Conservation (phyloP, 2,888 invertebrate genomes). For the Chymomyza procnemis region DNA sequence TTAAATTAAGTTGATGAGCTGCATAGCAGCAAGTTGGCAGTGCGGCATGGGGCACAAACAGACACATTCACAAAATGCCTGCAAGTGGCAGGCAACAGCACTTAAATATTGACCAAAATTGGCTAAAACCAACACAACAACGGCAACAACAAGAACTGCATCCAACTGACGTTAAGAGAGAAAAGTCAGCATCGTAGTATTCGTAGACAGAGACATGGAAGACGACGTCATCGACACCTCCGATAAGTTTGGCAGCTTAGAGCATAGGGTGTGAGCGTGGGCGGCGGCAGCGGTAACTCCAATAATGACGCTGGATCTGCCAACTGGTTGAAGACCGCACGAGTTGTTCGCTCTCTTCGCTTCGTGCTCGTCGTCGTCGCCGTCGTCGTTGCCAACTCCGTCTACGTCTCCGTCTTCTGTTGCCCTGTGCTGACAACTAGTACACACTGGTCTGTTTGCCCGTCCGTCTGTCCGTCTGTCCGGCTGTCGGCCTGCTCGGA, state of each 20-base stretch:
- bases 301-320: constrained; percentile 30
- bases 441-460: constrained; percentile 37
- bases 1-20: constrained; percentile 72
- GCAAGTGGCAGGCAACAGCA: constrained; percentile 51
- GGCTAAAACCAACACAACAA: constrained; percentile 50
- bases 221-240: constrained; percentile 73
- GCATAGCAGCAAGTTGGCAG: constrained; percentile 7
- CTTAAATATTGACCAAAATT: constrained; percentile 73
- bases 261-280: constrained; percentile 50
- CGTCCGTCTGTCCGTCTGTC: no score
- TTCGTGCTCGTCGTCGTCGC: background rate
- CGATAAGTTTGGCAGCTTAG: constrained; percentile 58
- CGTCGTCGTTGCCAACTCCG: constrained; percentile 19
- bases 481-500: constrained; percentile 62
- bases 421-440: constrained; percentile 33
- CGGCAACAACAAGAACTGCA: constrained; percentile 5
- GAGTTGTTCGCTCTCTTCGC: constrained; percentile 34
- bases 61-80: constrained; percentile 27
- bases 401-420: constrained; percentile 35
- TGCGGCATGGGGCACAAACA: constrained; percentile 16
- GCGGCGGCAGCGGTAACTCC: constrained; percentile 13
- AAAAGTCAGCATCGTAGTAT: constrained; percentile 22
- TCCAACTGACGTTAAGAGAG: constrained; percentile 2
- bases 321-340: constrained; percentile 50
- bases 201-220: constrained; percentile 23